These are phyloP conservation scores for Tetragnatha montana DNA, from an alignment of 2,888 invertebrate genomes.

Conservation along the genomic window DNA sequence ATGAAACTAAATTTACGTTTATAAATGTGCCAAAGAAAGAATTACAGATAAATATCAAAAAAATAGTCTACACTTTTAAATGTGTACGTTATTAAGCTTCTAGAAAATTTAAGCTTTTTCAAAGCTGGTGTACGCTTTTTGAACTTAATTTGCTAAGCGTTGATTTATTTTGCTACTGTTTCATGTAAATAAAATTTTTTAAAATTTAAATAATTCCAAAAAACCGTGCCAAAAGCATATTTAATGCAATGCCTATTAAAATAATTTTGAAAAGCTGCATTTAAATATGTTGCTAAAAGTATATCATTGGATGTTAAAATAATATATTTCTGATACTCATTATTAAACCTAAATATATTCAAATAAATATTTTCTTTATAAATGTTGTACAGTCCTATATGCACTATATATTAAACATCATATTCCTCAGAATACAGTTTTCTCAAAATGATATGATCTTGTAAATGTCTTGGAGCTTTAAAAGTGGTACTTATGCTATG, in stretches of 20 bases:
- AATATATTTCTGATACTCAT: neutral
- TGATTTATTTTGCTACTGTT: neutral
- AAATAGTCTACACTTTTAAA: neutral
- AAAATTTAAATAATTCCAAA: neutral
- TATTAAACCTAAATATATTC: neutral
- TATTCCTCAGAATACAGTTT: neutral
- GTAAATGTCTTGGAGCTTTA: neutral
- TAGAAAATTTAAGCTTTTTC: too few relatives aligned
- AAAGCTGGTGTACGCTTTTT: too few relatives aligned
- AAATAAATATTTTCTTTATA: neutral
- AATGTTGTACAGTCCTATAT: neutral
- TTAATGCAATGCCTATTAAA: neutral
- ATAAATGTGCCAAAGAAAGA: neutral
- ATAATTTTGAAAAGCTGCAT: neutral
- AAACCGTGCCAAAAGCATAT: neutral
- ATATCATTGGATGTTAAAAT: neutral
- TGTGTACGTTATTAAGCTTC: too few relatives aligned
- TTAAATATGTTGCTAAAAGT: neutral
- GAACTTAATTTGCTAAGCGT: neutral
- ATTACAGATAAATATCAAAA: neutral
- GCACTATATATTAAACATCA: neutral
- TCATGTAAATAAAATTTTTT: neutral
- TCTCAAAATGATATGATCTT: neutral
- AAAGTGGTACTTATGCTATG: neutral
- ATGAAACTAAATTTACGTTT: too few relatives aligned